Evolutionary conservation across 2,888 invertebrate species (phyloP), one percentile per base, ranked within the genome.

Genomic region (Heteromyza rotundicornis): DNA sequence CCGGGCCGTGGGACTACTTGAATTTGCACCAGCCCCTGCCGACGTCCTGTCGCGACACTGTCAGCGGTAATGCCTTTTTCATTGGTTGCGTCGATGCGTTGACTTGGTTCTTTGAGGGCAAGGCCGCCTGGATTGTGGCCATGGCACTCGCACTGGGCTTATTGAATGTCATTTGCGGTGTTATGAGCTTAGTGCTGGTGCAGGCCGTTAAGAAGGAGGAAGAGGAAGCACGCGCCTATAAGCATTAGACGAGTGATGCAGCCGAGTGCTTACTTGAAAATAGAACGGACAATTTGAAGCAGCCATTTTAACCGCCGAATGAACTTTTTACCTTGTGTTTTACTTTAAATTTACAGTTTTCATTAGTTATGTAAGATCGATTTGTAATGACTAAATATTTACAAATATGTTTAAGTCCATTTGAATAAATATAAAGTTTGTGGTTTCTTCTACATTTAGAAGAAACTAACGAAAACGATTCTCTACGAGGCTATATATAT

Each of bases 21-120:
- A 86, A 86, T 64, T 77, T 92, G 69, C 87, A 88, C 73, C 92
- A 94, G 75, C 94, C 94, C 0, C 80, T 95, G 59, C 95, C 95
- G 0, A 85, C 89, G 1, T 92, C 92, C 66, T 95, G 95, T 77
- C 87, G 95, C 10, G 94, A 95, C 81, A 90, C 92, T 0, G 92
- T 94, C 14, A 94, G 93, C 1, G 95, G 95, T 57, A 94, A 94
- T 81, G 92, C 93, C 1, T 94, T 91, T 83, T 92, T 90, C 84
- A 90, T 93, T 76, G 95, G 95, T 17, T 96, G 95, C 76, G 90
- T 94, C 1, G 92, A 94, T 66, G 92, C 93, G 76, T 84, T 95
- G 68, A 92, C 94, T n/a, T 92, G 92, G 90, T 94, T 91, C 80
- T 86, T 95, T 68, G 94, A 94, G 78, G 89, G 89, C 60, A 91